phyloP scores from a whole-genome alignment of 2,888 invertebrate genomes.

The Thereva unica region DNA sequence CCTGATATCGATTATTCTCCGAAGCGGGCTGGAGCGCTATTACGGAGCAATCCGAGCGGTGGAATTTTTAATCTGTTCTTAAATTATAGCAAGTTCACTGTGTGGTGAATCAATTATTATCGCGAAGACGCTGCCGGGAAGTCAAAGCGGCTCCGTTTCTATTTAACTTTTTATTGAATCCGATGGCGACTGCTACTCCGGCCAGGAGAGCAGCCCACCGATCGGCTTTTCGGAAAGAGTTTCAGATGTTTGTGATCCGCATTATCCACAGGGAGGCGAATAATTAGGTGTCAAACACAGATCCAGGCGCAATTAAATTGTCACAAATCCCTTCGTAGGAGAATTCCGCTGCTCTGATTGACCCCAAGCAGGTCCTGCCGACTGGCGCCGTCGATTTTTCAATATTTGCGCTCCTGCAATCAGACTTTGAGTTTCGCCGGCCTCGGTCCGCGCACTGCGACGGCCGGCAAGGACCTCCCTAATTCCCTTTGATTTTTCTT shows the following conservation, averaged over 20 bases:
- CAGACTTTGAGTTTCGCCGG: neutral
- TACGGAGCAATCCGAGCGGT: neutral
- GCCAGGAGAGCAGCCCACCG: slow-evolving; percentile 3
- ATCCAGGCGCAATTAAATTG: slow-evolving; percentile 10
- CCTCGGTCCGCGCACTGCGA: neutral
- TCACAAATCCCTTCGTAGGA: neutral
- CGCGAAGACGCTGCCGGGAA: slow-evolving; percentile 19
- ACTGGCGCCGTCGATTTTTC: neutral
- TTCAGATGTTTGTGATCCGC: slow-evolving; percentile 3
- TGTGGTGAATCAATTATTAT: slow-evolving; percentile 28
- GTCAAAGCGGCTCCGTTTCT: neutral
- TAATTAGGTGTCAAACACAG: slow-evolving; percentile 30
- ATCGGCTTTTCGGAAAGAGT: neutral
- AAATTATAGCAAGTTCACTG: neutral
- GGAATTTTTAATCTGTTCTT: neutral
- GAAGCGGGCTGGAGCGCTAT: too few relatives aligned
- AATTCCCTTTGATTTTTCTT: slow-evolving; percentile 27
- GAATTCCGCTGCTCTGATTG: slow-evolving; percentile 3
- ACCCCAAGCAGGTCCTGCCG: neutral
- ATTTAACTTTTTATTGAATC: neutral
- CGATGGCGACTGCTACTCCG: neutral
- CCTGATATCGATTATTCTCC: too few relatives aligned
- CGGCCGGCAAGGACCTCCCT: neutral
- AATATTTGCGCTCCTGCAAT: neutral
- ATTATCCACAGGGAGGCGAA: neutral